These are phyloP conservation scores for Scaptomyza hsui DNA, from an alignment of 1,140 invertebrate species.

Conservation along the genomic window DNA sequence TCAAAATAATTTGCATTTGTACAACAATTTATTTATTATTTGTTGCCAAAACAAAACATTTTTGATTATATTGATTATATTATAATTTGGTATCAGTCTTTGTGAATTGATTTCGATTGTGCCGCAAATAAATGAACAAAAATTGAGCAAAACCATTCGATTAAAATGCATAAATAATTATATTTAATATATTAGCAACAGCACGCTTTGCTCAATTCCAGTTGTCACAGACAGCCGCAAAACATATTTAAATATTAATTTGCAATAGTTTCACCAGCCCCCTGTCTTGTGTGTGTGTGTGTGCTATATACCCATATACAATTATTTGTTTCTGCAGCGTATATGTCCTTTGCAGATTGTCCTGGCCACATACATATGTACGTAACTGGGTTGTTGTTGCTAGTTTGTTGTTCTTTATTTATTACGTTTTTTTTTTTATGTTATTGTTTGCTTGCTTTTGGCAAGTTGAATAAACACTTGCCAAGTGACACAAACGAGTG, in stretches of 20 bases:
- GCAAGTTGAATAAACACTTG: constrained; percentile 74
- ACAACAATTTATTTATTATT: not conserved
- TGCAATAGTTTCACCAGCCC: constrained; percentile 26
- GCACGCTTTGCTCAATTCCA: constrained; percentile 6
- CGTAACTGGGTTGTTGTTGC: not conserved
- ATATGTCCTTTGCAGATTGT: constrained; percentile 4
- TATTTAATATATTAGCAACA: constrained; percentile 8
- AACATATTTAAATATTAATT: constrained; percentile 34
- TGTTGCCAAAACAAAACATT: too few relatives aligned
- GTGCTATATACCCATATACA: too few relatives aligned
- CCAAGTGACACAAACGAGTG: constrained; percentile 65
- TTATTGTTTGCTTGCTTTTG: constrained; percentile 49
- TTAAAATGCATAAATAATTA: constrained; percentile 24
- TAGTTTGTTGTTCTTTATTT: constrained; percentile 14
- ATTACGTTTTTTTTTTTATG: constrained; percentile 4
- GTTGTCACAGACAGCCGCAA: not conserved
- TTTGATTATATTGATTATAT: not conserved
- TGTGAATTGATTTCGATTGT: not conserved
- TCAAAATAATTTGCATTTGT: not conserved
- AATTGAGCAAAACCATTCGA: not conserved
- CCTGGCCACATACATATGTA: not conserved
- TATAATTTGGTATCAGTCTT: not conserved
- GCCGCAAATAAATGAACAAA: not conserved
- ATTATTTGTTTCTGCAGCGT: not conserved
- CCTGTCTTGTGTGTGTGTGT: too few relatives aligned